phyloP scores from a whole-genome alignment of 2,113 vertebrate species.

The Microtus richardsoni region DNA sequence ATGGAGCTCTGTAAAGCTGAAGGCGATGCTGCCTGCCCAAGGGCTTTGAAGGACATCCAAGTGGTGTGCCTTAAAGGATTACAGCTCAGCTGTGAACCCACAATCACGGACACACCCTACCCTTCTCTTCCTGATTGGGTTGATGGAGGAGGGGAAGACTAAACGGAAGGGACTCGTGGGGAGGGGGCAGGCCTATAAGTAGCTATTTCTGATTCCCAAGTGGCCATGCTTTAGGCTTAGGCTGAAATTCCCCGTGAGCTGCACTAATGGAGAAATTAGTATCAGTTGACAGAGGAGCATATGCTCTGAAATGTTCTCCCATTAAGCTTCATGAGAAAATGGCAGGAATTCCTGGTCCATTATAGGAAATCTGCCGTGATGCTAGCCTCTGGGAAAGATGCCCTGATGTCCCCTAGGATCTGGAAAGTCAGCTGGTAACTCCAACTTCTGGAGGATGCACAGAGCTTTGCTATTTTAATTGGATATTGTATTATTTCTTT shows the following conservation, averaged over 20 bases:
- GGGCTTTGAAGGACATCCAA: not conserved
- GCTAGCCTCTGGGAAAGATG: conserved; percentile 22
- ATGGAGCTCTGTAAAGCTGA: not conserved
- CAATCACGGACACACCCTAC: not conserved
- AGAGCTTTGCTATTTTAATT: not conserved
- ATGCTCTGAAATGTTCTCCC: conserved; percentile 69
- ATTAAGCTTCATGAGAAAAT: conserved; percentile 71
- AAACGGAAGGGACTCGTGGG: not conserved
- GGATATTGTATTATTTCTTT: not conserved
- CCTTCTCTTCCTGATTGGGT: not conserved
- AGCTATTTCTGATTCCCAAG: conserved; percentile 66
- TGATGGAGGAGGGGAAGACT: not conserved
- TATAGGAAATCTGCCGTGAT: conserved; percentile 46
- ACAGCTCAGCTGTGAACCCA: not conserved
- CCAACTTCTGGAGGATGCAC: not conserved
- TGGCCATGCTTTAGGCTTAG: conserved; percentile 39
- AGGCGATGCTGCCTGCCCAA: not conserved
- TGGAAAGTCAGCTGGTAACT: not conserved
- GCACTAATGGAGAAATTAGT: conserved; percentile 79
- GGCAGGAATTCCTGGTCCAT: conserved; percentile 60
- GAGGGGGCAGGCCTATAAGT: not conserved
- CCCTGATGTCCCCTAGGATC: not conserved
- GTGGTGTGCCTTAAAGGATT: not conserved
- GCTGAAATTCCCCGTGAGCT: conserved; percentile 62
- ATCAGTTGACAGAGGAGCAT: conserved; percentile 73